Percentiles rank a stretch among this genome's conserved stretches.
Conservation (phyloP, 2,797 vertebrate genomes). For the Podarcis siculus region DNA sequence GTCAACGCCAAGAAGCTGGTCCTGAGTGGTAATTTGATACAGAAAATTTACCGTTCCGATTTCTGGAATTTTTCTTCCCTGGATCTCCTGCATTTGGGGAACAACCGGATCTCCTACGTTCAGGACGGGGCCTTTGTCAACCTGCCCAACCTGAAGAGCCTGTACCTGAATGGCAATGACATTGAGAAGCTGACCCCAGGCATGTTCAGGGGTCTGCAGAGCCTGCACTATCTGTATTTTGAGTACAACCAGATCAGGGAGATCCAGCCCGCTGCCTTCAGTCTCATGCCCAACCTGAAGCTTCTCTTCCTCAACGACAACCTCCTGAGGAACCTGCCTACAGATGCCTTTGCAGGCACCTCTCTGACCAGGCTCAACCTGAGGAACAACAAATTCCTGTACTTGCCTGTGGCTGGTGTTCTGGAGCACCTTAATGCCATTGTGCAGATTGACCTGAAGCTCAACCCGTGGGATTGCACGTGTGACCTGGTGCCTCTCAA, state of each 20-base stretch:
- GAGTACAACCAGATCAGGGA: slow-evolving; percentile 98
- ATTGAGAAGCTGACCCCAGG: slow-evolving; percentile 93
- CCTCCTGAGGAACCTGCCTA: slow-evolving; percentile 91
- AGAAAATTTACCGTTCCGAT: slow-evolving; percentile 97
- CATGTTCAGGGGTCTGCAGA: slow-evolving; percentile 96
- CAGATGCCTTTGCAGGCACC: slow-evolving; percentile 92
- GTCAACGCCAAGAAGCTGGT: slow-evolving; percentile 97
- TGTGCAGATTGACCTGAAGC: slow-evolving; percentile 96
- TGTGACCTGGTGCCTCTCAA: slow-evolving; percentile 95
- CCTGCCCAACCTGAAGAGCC: slow-evolving; percentile 93
- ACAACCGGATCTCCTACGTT: slow-evolving; percentile 96
- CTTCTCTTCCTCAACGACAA: slow-evolving; percentile 97
- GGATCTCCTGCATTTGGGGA: slow-evolving; percentile 98
- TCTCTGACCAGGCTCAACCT: slow-evolving; percentile 93
- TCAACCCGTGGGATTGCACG: slow-evolving; percentile 98
- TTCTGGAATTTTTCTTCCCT: slow-evolving; percentile 99
- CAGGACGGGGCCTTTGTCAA: slow-evolving; percentile 98
- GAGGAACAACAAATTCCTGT: slow-evolving; percentile 95
- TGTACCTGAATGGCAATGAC: slow-evolving; percentile 96
- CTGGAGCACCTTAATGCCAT: slow-evolving; percentile 94
- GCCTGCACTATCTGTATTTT: slow-evolving; percentile 95
- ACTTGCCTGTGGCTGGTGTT: slow-evolving; percentile 90
- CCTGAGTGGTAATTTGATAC: slow-evolving; percentile 95
- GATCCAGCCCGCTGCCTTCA: slow-evolving; percentile 95
- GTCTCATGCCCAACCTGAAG: slow-evolving; percentile 95